Evolutionary conservation across 2,113 vertebrate genomes (phyloP), one percentile per base, ranked within the genome.

Genomic region (Xiphias gladius): DNA sequence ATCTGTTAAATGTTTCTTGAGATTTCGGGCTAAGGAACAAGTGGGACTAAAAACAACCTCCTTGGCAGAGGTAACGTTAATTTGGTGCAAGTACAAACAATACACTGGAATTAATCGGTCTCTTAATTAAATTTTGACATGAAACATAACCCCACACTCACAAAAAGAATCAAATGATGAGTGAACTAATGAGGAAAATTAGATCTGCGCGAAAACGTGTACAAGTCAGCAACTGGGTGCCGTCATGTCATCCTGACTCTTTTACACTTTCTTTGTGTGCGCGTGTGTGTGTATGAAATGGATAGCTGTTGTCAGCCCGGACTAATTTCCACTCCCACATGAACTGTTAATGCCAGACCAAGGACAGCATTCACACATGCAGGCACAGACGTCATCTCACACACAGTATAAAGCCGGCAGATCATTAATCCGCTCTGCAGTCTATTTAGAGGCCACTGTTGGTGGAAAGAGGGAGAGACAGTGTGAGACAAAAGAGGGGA

Each of bases 291-390:
- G 46, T 57, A 10, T 35, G 28, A 75, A 86, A 85, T 66, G 32
- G 81, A 91, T 85, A n/a, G 68, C 72, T 58, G 75, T 80, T 88
- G 86, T 89, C 88, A 80, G 37, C 30, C 7, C 77, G 69, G 43
- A 78, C 83, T 82, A 83, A 83, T 91, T 83, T 83, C 82, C 89
- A 87, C 83, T 91, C 85, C 89, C 87, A 84, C 71, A 55, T 86
- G 89, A 75, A 81, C 85, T 62, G 76, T 76, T 85, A 87, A 83
- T 85, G 75, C 77, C 71, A 77, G 59, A 82, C 73, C 80, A 88
- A 91, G 86, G 83, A 86, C 35, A 7, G 26, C 80, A 72, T 63
- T 73, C 68, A 70, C 73, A 43, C 76, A 80, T 58, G 73, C 20
- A 79, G 46, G 58, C 74, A 70, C 68, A 72, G 28, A 72, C 80